These are phyloP conservation scores for Drosophila lacertosa DNA, from an alignment of 1,140 invertebrate genomes.

Conservation along the genomic window DNA sequence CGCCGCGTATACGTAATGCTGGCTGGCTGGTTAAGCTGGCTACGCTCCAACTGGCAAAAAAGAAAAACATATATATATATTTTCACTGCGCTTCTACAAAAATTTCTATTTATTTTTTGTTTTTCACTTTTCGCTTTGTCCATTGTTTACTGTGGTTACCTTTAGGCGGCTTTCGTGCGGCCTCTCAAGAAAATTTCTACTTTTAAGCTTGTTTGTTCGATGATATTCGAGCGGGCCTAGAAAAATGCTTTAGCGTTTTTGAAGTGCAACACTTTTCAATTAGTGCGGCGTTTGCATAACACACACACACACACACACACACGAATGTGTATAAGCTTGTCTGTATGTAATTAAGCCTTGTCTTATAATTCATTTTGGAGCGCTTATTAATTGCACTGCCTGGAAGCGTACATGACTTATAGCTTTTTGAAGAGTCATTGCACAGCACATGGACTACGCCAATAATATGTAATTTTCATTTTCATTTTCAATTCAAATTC, in stretches of 20 bases:
- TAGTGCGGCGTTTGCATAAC: slow-evolving; percentile 71
- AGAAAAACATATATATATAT: slow-evolving; percentile 9
- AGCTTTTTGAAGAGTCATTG: slow-evolving; percentile 75
- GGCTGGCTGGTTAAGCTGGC: slow-evolving; percentile 16
- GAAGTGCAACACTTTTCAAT: slow-evolving; percentile 63
- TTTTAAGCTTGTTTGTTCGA: slow-evolving; percentile 53
- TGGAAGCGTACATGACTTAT: slow-evolving; percentile 56
- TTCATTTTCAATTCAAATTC: slow-evolving; percentile 64
- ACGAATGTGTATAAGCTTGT: slow-evolving; percentile 1
- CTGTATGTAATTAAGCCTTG: slow-evolving; percentile 47
- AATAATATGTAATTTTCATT: slow-evolving; percentile 54
- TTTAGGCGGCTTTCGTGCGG: slow-evolving; percentile 27
- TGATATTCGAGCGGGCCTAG: slow-evolving; percentile 45
- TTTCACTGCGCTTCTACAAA: slow-evolving; percentile 50
- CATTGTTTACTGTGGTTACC: slow-evolving; percentile 33
- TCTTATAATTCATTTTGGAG: slow-evolving; percentile 58
- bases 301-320: slow-evolving; percentile 11
- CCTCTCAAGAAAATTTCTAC: slow-evolving; percentile 55
- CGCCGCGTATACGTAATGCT: slow-evolving; percentile 62
- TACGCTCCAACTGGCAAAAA: slow-evolving; percentile 45
- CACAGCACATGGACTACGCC: slow-evolving; percentile 59
- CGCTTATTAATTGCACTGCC: slow-evolving; percentile 69
- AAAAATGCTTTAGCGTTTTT: slow-evolving; percentile 25
- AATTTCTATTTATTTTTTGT: slow-evolving; percentile 29
- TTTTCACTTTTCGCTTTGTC: slow-evolving; percentile 19